Conservation (phyloP, 2,888 invertebrate genomes). For the Galerucella calmariensis region DNA sequence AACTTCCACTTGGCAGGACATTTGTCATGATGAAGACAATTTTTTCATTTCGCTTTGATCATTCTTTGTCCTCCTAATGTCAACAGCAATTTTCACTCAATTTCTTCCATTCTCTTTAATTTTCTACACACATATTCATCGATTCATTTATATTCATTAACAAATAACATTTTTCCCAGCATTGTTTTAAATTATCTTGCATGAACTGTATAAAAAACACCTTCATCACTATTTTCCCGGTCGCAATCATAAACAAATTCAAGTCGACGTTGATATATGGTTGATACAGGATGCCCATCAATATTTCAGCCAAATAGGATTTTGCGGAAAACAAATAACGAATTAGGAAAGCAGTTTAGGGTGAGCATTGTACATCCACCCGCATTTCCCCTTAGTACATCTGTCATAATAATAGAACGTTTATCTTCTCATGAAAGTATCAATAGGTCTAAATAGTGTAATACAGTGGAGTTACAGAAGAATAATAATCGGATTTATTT, state of each 20-base stretch:
- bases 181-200: too few species aligned
- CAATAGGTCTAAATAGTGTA: slow-evolving; percentile 51
- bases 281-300: slow-evolving; percentile 39
- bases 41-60: too few species aligned
- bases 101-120: too few species aligned
- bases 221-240: not conserved
- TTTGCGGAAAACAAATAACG: slow-evolving; percentile 45
- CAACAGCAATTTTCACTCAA: too few species aligned
- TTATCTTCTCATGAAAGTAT: slow-evolving; percentile 50
- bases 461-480: slow-evolving; percentile 20
- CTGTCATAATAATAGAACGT: slow-evolving; percentile 47
- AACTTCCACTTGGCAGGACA: too few species aligned
- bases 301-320: slow-evolving; percentile 48
- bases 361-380: slow-evolving; percentile 18
- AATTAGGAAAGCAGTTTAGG: slow-evolving; percentile 22
- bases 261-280: slow-evolving; percentile 47
- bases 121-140: too few species aligned
- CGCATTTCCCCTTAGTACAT: slow-evolving; percentile 34
- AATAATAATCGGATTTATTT: slow-evolving; percentile 4
- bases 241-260: slow-evolving; percentile 40
- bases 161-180: too few species aligned
- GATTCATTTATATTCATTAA: too few species aligned
- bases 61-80: too few species aligned
- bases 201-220: not conserved
- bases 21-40: too few species aligned